These are phyloP conservation scores for Oasisia sp. DNA, from an alignment of 2,888 invertebrate genomes.

Conservation along the genomic window DNA sequence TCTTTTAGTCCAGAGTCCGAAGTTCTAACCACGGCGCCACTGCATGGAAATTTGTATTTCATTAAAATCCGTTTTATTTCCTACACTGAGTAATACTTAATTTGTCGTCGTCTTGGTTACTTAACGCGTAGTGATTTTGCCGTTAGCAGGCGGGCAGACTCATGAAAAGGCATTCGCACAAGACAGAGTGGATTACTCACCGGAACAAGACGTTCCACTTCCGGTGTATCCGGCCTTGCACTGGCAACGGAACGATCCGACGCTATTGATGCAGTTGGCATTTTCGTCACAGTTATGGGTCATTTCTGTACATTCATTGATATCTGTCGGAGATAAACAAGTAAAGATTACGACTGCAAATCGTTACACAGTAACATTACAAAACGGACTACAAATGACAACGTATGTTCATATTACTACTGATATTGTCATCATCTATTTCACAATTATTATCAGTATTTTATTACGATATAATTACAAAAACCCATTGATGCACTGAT, in stretches of 20 bases:
- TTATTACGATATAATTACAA: too few relatives aligned
- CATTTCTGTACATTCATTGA: conserved; percentile 35
- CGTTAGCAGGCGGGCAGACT: background rate
- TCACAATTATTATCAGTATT: too few relatives aligned
- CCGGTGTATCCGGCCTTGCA: conserved; percentile 37
- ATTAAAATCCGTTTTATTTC: background rate
- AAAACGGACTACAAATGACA: background rate
- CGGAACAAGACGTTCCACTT: conserved; percentile 23
- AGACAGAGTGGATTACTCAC: background rate
- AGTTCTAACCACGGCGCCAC: too few relatives aligned
- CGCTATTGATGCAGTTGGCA: conserved; percentile 28
- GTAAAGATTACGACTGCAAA: background rate
- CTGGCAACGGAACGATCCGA: conserved; percentile 34
- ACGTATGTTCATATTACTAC: too few relatives aligned
- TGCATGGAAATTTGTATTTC: background rate
- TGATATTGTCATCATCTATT: too few relatives aligned
- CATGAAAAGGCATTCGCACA: background rate
- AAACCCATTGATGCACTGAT: too few relatives aligned
- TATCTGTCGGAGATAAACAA: conserved; percentile 26
- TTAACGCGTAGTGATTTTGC: background rate
- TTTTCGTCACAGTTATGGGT: conserved; percentile 29
- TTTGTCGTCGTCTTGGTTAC: background rate
- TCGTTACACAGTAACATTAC: background rate
- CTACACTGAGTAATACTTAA: background rate
- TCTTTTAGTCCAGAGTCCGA: too few relatives aligned